phyloP scores from a whole-genome alignment of 1,140 invertebrate genomes.

The Glomeris maerens region DNA sequence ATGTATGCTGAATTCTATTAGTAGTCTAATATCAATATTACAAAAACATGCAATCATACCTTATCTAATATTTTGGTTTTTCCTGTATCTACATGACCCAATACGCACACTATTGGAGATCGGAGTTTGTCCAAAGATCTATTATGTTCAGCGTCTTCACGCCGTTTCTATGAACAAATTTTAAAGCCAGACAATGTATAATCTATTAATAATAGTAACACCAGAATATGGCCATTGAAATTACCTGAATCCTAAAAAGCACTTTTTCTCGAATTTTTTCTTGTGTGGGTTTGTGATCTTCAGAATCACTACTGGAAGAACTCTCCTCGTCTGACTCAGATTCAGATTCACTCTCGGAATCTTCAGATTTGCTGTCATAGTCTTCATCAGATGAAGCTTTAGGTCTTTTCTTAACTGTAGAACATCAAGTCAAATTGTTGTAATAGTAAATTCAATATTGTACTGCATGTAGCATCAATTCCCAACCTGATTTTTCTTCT shows the following conservation, averaged over 20 bases:
- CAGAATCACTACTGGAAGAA: conserved; percentile 30
- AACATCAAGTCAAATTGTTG: too few relatives aligned
- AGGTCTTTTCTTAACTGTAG: too few relatives aligned
- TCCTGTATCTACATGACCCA: conserved; percentile 98
- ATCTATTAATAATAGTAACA: neutral
- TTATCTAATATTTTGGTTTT: conserved; percentile 99
- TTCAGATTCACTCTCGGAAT: conserved; percentile 16
- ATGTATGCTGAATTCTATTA: neutral
- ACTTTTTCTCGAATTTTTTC: conserved; percentile 51
- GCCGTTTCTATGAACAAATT: conserved; percentile 46
- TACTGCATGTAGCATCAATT: too few relatives aligned
- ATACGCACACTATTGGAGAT: conserved; percentile 92
- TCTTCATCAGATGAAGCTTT: too few relatives aligned
- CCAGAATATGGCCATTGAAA: neutral
- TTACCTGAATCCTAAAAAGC: conserved; percentile 45
- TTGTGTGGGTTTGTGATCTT: conserved; percentile 42
- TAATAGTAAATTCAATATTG: too few relatives aligned
- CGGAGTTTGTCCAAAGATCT: conserved; percentile 61
- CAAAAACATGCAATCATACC: conserved; percentile 22
- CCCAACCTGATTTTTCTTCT: too few relatives aligned
- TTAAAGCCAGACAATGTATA: conserved; percentile 10
- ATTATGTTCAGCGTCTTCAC: conserved; percentile 69
- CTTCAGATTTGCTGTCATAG: conserved; percentile 24
- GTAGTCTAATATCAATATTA: conserved; percentile 3
- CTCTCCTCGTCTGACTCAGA: conserved; percentile 18